Evolutionary conservation across 2,888 invertebrate genomes (phyloP).

Genomic region (Macrophya alboannulata): DNA sequence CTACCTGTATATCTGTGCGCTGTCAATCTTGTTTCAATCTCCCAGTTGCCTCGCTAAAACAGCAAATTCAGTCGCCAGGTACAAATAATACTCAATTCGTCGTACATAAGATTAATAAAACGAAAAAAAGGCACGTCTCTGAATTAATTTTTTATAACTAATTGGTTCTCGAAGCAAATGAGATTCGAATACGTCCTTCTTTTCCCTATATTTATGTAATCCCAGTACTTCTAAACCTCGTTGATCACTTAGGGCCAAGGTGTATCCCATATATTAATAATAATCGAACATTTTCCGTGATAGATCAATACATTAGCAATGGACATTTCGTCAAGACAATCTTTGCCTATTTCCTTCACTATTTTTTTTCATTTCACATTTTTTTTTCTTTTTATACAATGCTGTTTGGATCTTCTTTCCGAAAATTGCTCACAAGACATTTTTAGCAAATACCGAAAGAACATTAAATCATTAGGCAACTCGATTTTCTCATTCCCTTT

Average conservation of each 20-base stretch:
- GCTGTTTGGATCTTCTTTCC: not conserved
- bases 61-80: conserved; percentile 21
- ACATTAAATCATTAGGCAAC: conserved; percentile 17
- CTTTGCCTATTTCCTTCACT: not conserved
- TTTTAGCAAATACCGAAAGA: not conserved
- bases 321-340: not conserved
- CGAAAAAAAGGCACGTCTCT: not conserved
- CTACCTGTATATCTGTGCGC: conserved; percentile 42
- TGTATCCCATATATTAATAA: not conserved
- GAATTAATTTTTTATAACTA: not conserved
- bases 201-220: not conserved
- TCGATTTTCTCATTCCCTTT: not conserved
- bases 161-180: not conserved
- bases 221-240: not conserved
- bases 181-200: not conserved
- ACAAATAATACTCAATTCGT: not conserved
- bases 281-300: not conserved
- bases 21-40: conserved; percentile 44
- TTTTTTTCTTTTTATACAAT: not conserved
- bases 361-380: not conserved
- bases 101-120: not conserved
- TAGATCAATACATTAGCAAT: not conserved
- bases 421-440: not conserved
- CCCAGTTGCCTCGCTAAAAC: conserved; percentile 26
- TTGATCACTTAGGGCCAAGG: not conserved